Evolutionary conservation across 2,113 vertebrate genomes (phyloP).

Genomic region (Tamias sibiricus): DNA sequence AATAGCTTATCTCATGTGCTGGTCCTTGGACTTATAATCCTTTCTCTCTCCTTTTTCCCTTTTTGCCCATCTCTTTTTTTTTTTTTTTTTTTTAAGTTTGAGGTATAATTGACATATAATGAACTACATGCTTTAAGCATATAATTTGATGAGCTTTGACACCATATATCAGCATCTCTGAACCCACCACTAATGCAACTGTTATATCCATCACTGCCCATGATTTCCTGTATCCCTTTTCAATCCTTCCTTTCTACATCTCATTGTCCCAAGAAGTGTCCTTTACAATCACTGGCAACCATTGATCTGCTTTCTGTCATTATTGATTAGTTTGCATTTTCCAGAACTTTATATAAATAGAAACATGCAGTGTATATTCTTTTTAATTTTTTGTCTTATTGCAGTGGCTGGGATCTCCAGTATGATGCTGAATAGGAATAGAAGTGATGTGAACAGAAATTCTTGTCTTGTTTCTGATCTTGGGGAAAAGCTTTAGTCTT

Average conservation of each 20-base stretch:
- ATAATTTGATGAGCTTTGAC: not conserved
- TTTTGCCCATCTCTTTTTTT: not conserved
- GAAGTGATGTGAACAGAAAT: not conserved
- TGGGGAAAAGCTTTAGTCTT: not conserved
- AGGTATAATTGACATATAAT: not conserved
- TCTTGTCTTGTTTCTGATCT: not conserved
- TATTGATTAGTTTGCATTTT: not conserved
- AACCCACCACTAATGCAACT: not conserved
- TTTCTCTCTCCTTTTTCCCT: not conserved
- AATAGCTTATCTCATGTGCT: not conserved
- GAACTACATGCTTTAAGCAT: not conserved
- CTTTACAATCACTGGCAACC: not conserved
- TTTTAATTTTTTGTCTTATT: not conserved
- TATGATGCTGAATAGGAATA: not conserved
- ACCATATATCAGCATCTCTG: not conserved
- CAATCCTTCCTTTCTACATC: not conserved
- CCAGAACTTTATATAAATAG: conserved; percentile 1
- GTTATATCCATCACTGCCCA: not conserved
- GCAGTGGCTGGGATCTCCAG: not conserved
- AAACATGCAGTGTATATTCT: not conserved
- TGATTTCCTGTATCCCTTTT: not conserved
- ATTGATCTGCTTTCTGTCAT: not conserved
- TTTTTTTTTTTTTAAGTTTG: conserved; percentile 39
- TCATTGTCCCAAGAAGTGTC: not conserved
- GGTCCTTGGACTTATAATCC: not conserved